Evolutionary conservation across 2,888 invertebrate genomes (phyloP).

Genomic region (Didymodactylos carnosus): DNA sequence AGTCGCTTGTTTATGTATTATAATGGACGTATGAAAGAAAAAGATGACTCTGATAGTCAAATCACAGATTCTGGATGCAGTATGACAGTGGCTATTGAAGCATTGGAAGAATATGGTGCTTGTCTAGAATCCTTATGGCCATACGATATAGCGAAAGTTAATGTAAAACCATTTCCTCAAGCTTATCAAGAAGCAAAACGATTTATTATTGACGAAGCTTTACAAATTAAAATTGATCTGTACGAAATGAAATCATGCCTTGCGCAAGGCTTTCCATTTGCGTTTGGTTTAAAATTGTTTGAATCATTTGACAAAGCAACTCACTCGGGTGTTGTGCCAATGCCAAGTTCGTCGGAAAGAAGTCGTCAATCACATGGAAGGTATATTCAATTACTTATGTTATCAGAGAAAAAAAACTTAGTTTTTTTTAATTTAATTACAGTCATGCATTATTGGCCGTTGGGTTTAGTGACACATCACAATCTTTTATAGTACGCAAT

Average conservation of each 20-base stretch:
- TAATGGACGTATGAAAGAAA: not conserved
- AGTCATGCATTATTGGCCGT: not conserved
- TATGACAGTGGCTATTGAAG: not conserved
- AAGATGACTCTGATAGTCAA: accelerated
- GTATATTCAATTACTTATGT: not conserved
- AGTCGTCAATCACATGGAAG: not conserved
- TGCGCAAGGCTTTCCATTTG: not conserved
- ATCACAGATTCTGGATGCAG: not conserved
- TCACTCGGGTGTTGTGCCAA: not conserved
- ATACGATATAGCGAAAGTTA: not conserved
- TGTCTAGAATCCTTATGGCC: not conserved
- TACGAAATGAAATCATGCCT: not conserved
- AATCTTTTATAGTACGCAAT: not conserved
- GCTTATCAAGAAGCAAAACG: not conserved
- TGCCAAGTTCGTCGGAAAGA: not conserved
- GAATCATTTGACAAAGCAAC: not conserved
- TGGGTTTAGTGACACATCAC: not conserved
- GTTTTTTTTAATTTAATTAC: not conserved
- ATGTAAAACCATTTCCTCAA: not conserved
- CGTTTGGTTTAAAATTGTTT: not conserved
- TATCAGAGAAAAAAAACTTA: not conserved
- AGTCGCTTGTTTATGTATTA: not conserved
- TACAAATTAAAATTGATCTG: not conserved
- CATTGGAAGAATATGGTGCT: not conserved
- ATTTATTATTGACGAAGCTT: not conserved